Base-by-base conservation (phyloP, 2,888 invertebrate species). In the Criorhina ranunculi region DNA sequence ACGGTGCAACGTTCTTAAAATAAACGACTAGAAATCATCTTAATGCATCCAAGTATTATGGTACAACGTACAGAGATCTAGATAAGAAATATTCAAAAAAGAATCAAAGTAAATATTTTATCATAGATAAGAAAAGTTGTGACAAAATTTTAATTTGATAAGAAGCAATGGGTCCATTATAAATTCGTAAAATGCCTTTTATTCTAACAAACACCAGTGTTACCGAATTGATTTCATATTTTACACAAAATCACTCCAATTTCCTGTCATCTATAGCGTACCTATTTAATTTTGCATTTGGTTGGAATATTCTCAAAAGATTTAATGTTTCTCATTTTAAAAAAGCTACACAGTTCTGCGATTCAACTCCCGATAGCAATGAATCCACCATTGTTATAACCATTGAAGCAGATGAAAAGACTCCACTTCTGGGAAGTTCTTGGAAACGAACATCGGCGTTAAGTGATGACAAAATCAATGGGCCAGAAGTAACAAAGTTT, bases 351-450 rank as follows among this genome's bases (percentile, higher is more conserved):
- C 12, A 67, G 15, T 17, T 33, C 37, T 15, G 60, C 37, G 37
- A 60, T 17, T 60, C 62, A 15, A 35, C 31, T 5, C 4, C 51
- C 1, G 15, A 66, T 37, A 19, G 55, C 49, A 73, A 81, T 31
- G 77, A 80, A n/a, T 78, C 87, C 9, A 46, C 66, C 44, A 87
- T 70, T 59, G 37, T 79, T 12, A 67, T 89, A 49, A 53, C 66
- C 19, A 87, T 88, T 44, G 88, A 89, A 67, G 77, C 87, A 24
- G 77, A 87, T 75, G 89, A 89, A 78, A 87, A 72, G 1, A 88
- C 88, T 5, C 88, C 88, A 11, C 88, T 89, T 11, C 80, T 89
- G 60, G 66, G 73, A 42, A 83, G 79, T 44, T 12, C 59, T 31
- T 24, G 60, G 46, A 59, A 42, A 44, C 44, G 40, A 17, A 66